These are phyloP conservation scores for Cyanocitta stelleri DNA, from an alignment of 2,113 vertebrate genomes.

Conservation along the genomic window DNA sequence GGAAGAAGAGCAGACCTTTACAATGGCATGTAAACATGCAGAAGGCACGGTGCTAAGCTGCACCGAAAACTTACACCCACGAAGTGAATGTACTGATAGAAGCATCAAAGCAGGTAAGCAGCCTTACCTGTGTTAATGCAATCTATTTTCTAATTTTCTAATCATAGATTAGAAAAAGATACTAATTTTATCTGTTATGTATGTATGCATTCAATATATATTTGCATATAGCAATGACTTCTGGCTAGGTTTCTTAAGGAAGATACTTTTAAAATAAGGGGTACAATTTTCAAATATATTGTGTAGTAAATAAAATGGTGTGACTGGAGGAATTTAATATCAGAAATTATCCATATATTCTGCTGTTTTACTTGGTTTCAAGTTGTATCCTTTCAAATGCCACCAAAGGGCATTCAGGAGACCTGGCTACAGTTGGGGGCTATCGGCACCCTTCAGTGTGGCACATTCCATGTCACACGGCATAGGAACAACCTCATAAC, in stretches of 20 bases:
- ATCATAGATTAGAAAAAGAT: background rate
- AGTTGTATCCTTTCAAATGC: background rate
- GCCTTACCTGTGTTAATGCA: background rate
- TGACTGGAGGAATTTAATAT: background rate
- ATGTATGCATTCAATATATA: background rate
- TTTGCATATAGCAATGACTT: background rate
- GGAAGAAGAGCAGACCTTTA: background rate
- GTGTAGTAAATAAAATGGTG: background rate
- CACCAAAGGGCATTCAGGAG: background rate
- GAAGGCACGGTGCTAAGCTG: background rate
- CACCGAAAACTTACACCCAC: background rate
- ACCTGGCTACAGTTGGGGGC: background rate
- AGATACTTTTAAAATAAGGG: background rate
- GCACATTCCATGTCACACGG: background rate
- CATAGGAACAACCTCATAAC: background rate
- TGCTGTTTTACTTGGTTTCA: background rate
- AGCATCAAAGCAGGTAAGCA: background rate
- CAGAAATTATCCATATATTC: background rate
- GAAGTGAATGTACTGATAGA: background rate
- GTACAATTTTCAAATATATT: background rate
- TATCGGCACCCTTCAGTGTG: background rate
- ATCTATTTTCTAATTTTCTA: background rate
- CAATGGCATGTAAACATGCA: accelerated
- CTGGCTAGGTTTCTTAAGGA: background rate
- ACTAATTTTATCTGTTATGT: background rate